Conservation (phyloP, 2,797 vertebrate genomes). For the Pangasius krempfi region DNA sequence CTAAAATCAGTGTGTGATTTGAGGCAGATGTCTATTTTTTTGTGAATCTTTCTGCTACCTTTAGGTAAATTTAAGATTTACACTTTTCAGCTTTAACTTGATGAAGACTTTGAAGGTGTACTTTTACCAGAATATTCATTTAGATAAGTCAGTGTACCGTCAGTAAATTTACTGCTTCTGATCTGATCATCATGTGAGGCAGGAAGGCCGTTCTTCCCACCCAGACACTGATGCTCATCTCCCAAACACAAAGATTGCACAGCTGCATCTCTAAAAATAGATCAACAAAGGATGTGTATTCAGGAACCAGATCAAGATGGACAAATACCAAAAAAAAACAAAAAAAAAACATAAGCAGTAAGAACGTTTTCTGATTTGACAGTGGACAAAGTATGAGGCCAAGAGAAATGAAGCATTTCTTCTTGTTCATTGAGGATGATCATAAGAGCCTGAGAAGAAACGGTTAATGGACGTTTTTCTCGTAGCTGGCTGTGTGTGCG, state of each 20-base stretch:
- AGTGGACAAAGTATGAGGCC: background rate
- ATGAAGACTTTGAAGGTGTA: background rate
- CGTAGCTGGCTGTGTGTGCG: background rate
- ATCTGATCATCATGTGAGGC: background rate
- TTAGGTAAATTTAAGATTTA: too few species aligned
- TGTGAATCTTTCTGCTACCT: too few species aligned
- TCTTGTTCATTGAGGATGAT: background rate
- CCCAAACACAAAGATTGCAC: background rate
- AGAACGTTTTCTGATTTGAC: background rate
- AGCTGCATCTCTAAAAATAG: background rate
- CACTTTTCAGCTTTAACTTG: background rate
- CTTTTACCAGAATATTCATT: background rate
- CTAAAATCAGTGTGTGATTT: background rate
- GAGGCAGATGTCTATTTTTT: background rate
- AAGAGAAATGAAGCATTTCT: background rate
- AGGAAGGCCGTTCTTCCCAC: background rate
- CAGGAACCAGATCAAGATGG: background rate
- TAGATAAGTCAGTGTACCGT: background rate
- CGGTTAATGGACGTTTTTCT: background rate
- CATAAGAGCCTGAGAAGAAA: background rate
- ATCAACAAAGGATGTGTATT: constrained; percentile 4
- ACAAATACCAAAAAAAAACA: background rate
- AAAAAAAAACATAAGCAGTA: background rate
- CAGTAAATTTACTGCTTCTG: background rate
- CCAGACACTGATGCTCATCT: background rate